Conservation (phyloP, 2,888 invertebrate genomes). For the Andrena bicolor region DNA sequence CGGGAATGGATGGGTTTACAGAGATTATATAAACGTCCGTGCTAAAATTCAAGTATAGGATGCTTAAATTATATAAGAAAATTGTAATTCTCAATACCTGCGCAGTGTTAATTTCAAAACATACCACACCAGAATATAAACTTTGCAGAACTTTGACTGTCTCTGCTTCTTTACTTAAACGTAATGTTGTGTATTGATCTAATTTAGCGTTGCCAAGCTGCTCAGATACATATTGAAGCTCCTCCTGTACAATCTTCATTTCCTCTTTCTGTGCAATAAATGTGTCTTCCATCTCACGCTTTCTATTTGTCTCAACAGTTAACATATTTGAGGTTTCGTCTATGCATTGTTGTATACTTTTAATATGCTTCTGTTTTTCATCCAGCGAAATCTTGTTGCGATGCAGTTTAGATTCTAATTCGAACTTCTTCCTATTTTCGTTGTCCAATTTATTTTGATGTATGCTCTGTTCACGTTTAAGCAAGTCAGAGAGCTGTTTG, state of each 20-base stretch:
- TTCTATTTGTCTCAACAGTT: constrained; percentile 91
- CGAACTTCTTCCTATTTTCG: constrained; percentile 92
- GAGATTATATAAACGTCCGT: constrained; percentile 98
- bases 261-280: constrained; percentile 93
- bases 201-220: constrained; percentile 96
- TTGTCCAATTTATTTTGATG: constrained; percentile 97
- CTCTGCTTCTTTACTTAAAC: constrained; percentile 96
- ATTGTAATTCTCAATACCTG: neutral
- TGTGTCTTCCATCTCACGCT: constrained; percentile 91
- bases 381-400: constrained; percentile 95
- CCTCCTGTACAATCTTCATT: constrained; percentile 91
- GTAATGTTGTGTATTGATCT: constrained; percentile 96
- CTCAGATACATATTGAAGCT: constrained; percentile 93
- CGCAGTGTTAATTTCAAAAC: constrained; percentile 6
- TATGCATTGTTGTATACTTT: constrained; percentile 89
- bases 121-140: constrained; percentile 93
- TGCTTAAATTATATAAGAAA: constrained; percentile 11
- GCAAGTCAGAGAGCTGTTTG: constrained; percentile 94
- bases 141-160: constrained; percentile 97
- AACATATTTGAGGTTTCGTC: constrained; percentile 88
- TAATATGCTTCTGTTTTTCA: constrained; percentile 94
- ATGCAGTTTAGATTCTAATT: constrained; percentile 93
- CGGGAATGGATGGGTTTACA: constrained; percentile 98
- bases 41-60: constrained; percentile 85
- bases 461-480: constrained; percentile 96